Conservation (phyloP, 2,797 vertebrate species). For the Micrastur ruficollis region DNA sequence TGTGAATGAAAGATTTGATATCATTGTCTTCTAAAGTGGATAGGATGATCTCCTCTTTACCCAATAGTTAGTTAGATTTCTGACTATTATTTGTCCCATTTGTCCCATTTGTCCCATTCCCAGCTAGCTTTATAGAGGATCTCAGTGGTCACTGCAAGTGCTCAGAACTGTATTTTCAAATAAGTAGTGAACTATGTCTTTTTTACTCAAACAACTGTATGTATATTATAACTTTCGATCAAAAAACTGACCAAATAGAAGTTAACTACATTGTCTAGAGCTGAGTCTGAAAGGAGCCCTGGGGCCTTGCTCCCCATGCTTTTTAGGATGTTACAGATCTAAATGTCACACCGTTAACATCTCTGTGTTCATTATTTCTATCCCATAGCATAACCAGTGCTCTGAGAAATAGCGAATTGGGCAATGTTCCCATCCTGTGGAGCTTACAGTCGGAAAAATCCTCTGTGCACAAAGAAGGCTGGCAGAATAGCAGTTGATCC, state of each 20-base stretch:
- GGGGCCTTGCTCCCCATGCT: not conserved
- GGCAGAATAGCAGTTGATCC: slow-evolving; percentile 6
- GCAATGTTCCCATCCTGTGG: not conserved
- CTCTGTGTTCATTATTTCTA: not conserved
- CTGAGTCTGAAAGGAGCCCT: not conserved
- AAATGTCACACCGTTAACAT: not conserved
- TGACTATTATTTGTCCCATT: not conserved
- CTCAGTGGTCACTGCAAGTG: not conserved
- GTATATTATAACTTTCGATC: not conserved
- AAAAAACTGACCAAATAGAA: not conserved
- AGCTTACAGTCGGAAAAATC: not conserved
- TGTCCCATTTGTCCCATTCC: not conserved
- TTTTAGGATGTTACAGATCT: not conserved
- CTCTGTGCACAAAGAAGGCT: not conserved
- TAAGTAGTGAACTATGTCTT: not conserved
- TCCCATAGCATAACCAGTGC: not conserved
- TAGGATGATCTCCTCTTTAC: not conserved
- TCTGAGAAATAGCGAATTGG: not conserved
- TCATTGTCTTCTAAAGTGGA: not conserved
- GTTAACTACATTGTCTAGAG: not conserved
- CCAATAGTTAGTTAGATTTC: not conserved
- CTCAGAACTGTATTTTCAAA: not conserved
- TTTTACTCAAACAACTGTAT: not conserved
- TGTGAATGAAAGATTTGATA: not conserved
- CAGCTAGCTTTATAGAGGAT: not conserved